Conservation (phyloP, 2,888 invertebrate genomes). For the Pristionchus exspectatus region DNA sequence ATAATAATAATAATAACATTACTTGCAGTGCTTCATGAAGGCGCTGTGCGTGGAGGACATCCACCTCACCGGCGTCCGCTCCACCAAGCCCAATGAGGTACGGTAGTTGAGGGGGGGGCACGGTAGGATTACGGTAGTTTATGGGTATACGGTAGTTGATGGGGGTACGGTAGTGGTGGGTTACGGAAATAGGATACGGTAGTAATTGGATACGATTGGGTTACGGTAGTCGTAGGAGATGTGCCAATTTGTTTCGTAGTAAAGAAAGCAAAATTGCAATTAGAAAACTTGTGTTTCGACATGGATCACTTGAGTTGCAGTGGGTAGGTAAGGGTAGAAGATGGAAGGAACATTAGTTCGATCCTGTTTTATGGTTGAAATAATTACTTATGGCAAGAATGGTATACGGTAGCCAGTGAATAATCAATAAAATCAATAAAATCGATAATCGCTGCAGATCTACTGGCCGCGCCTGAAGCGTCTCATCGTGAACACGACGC, state of each 20-base stretch:
- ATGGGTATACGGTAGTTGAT: not conserved
- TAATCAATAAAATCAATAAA: too few species aligned
- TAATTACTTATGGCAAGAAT: too few species aligned
- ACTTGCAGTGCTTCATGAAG: constrained; percentile 72
- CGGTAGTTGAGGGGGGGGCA: not conserved
- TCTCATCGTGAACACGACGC: constrained; percentile 72
- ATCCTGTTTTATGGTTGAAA: too few species aligned
- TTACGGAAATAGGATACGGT: not conserved
- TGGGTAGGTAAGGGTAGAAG: too few species aligned
- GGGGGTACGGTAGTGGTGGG: not conserved
- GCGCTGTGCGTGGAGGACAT: constrained; percentile 61
- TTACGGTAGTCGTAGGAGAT: not conserved
- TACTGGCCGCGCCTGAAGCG: constrained; percentile 74
- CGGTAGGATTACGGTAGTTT: not conserved
- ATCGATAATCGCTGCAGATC: constrained; percentile 56
- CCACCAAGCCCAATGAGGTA: constrained; percentile 46
- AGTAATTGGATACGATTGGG: not conserved
- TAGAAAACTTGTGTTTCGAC: too few species aligned
- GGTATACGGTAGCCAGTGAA: too few species aligned
- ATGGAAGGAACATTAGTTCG: too few species aligned
- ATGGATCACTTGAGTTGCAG: too few species aligned
- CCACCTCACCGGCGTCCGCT: constrained; percentile 27
- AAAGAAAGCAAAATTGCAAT: too few species aligned
- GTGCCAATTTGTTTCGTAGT: too few species aligned
- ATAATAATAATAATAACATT: too few species aligned